Evolutionary conservation across 2,113 vertebrate species (phyloP).

Genomic region (Pontoporia blainvillei): DNA sequence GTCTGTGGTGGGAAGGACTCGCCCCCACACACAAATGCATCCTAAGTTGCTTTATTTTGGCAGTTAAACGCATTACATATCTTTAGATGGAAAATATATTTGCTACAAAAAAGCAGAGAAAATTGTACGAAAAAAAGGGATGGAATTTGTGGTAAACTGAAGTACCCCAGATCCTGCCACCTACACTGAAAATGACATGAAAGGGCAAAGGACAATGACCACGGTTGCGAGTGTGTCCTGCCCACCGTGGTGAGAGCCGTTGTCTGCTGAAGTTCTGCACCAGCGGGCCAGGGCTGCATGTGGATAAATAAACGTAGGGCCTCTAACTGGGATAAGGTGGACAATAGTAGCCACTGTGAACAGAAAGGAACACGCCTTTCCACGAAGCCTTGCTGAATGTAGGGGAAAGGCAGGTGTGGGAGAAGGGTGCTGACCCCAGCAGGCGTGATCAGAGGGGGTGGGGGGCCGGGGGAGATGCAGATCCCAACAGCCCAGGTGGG

Average conservation of each 20-base stretch:
- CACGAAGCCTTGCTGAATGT: neutral
- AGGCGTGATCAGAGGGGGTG: neutral
- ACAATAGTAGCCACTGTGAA: neutral
- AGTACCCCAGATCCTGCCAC: neutral
- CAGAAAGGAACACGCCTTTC: neutral
- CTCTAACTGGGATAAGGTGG: neutral
- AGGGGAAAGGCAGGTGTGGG: neutral
- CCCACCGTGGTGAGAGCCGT: rapidly evolving
- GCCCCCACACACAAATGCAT: neutral
- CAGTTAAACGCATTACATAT: neutral
- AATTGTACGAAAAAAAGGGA: neutral
- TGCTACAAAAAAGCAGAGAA: neutral
- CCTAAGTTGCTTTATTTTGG: neutral
- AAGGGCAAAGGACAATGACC: neutral
- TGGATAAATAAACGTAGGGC: neutral
- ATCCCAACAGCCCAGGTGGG: neutral
- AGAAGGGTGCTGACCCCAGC: rapidly evolving
- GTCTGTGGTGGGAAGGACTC: neutral
- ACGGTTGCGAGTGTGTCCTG: rapidly evolving
- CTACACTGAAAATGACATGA: neutral
- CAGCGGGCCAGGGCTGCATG: rapidly evolving
- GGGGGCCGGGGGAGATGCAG: neutral
- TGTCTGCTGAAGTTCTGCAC: rapidly evolving
- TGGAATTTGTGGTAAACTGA: neutral
- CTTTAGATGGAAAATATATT: neutral